A percentile compares a stretch with the other conserved stretches of the same genome.
These are phyloP conservation scores for Thaleichthys pacificus DNA, from an alignment of 2,797 vertebrate genomes.

Conservation along the genomic window DNA sequence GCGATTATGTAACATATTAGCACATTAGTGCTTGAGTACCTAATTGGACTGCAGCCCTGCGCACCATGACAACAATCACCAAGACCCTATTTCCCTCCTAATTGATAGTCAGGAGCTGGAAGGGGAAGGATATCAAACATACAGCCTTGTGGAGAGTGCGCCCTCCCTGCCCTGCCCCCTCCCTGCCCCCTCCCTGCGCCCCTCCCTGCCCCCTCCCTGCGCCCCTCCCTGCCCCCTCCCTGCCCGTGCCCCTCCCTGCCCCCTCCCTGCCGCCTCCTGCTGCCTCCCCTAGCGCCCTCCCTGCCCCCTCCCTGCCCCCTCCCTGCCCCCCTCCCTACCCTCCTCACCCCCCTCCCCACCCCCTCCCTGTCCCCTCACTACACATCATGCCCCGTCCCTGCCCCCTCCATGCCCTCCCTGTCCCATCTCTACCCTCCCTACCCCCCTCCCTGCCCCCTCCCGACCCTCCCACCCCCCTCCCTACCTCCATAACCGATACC, in stretches of 20 bases:
- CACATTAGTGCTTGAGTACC: constrained; percentile 71
- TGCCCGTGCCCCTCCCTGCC: not conserved
- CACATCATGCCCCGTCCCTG: too few relatives aligned
- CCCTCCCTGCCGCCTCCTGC: not conserved
- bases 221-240: not conserved
- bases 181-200: not conserved
- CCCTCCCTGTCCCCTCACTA: too few relatives aligned
- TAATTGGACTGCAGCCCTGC: constrained; percentile 74
- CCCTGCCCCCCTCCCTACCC: too few relatives aligned
- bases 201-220: not conserved
- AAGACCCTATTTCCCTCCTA: constrained; percentile 75
- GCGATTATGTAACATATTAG: constrained; percentile 79
- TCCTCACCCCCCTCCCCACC: too few relatives aligned
- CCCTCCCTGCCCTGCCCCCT: not conserved
- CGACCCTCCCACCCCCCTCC: too few relatives aligned
- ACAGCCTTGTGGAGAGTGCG: constrained; percentile 47
- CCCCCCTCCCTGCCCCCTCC: not conserved
- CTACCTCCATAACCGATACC: not conserved
- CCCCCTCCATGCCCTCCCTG: too few relatives aligned
- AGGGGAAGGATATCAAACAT: constrained; percentile 71
- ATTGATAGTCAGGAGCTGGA: constrained; percentile 74
- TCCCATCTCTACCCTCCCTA: not conserved
- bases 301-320: too few relatives aligned
- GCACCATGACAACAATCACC: constrained; percentile 78
- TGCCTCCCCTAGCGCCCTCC: too few relatives aligned